Base-by-base conservation (phyloP, 2,888 invertebrate genomes). In the Tenodera sinensis region DNA sequence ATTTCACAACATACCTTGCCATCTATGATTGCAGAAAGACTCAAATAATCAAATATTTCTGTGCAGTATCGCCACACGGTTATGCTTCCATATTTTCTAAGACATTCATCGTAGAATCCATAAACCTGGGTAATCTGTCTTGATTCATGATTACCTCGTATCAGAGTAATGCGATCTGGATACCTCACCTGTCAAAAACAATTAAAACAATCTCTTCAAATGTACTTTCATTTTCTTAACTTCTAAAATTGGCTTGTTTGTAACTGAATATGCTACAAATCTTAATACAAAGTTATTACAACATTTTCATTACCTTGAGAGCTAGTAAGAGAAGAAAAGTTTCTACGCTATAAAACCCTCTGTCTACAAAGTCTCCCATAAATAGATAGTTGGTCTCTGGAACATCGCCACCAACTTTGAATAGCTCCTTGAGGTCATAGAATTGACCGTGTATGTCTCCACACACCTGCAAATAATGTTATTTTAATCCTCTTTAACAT, bases 361-460 rank as follows among this genome's bases (percentile, higher is more conserved):
- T 95, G 93, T 99, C 99, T 15, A 99, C 99, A 95, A 99, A 99
- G 94, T 99, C 99, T 28, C 99, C 99, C 97, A 99, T 98, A 93
- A 99, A 99, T 90, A 99, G 95, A 93, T 99, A 99, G 94, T 99
- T 99, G 91, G 99, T 99, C 93, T 99, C 99, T 25, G 99, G 99
- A 88, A 99, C 99, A 96, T 99, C 98, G 30, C 99, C 99, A 83
- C 99, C 99, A 34, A 99, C 99, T 96, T 98, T 99, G 92, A 99
- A 98, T 84, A 99, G 94, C 93, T 99, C 98, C 93, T 98, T 99
- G 85, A 99, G 95, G 94, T 99, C 99, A 94, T 99, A 99, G 94
- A 99, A 99, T 94, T 99, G 99, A 15, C 99, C 99, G 93, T 99
- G 99, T 91, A 99, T 99, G 93, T 99, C 99, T 90, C 99, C 99